Conservation (phyloP, 1,140 invertebrate genomes). For the Gryllus bimaculatus region DNA sequence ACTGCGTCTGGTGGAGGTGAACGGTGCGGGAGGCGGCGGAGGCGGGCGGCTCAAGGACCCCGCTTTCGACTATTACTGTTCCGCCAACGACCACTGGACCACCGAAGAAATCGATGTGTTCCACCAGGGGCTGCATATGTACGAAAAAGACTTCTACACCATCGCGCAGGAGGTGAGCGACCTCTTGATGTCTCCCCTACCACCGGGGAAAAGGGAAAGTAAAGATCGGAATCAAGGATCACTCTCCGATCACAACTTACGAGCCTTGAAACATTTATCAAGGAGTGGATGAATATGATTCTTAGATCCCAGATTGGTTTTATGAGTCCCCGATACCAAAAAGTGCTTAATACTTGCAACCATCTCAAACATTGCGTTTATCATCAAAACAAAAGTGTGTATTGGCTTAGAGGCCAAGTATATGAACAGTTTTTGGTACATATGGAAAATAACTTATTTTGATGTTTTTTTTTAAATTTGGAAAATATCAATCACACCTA, state of each 20-base stretch:
- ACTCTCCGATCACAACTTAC: neutral
- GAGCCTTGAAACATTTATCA: neutral
- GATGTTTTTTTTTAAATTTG: no score
- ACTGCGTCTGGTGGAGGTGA: slow-evolving; percentile 61
- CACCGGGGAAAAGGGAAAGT: neutral
- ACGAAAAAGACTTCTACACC: slow-evolving; percentile 88
- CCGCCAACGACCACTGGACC: slow-evolving; percentile 72
- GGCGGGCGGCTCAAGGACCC: neutral
- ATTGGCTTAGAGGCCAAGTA: no score
- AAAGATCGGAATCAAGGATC: slow-evolving; percentile 2
- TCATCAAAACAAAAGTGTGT: no score
- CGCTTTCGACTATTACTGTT: slow-evolving; percentile 54
- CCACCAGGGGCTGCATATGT: slow-evolving; percentile 74
- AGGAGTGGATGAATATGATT: neutral
- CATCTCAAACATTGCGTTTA: no score
- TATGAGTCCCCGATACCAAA: no score
- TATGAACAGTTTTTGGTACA: no score
- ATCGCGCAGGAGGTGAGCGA: slow-evolving; percentile 70
- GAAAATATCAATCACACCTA: no score
- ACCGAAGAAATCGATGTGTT: slow-evolving; percentile 79
- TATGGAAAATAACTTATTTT: no score
- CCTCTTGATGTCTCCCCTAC: neutral
- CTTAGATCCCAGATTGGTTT: no score
- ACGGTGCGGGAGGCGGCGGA: no score
- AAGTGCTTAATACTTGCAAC: no score